phyloP scores from a whole-genome alignment of 2,888 invertebrate genomes.

The Toxonevra muliebris region DNA sequence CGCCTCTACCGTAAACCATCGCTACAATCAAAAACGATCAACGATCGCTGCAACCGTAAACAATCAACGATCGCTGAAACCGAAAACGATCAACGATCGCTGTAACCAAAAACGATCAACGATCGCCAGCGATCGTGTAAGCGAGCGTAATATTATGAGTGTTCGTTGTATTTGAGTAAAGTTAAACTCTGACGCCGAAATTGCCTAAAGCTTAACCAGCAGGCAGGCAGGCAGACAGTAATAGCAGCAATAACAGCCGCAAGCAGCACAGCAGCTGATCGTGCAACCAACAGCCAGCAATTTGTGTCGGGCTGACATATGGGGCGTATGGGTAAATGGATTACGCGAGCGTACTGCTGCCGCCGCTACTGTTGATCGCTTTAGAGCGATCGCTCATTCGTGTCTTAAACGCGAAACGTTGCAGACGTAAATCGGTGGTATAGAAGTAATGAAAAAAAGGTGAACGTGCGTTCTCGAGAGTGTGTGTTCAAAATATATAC shows the following conservation, averaged over 20 bases:
- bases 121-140: no score
- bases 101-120: no score
- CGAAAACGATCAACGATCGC: no score
- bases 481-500: neutral
- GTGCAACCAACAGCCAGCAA: neutral
- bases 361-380: neutral
- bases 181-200: no score
- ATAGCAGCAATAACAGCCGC: slow-evolving; percentile 22
- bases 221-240: neutral
- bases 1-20: no score
- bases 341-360: neutral
- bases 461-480: no score
- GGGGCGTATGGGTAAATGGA: no score
- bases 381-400: slow-evolving; percentile 44
- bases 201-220: neutral
- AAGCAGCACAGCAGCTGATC: neutral
- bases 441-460: neutral
- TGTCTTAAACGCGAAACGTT: slow-evolving; percentile 44
- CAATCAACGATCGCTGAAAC: no score
- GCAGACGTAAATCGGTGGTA: slow-evolving; percentile 39
- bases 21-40: no score
- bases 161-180: no score
- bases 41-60: no score
- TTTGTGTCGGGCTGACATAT: neutral
- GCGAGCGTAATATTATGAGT: no score